Conservation (phyloP, 2,888 invertebrate species). For the Orchesella flavescens region DNA sequence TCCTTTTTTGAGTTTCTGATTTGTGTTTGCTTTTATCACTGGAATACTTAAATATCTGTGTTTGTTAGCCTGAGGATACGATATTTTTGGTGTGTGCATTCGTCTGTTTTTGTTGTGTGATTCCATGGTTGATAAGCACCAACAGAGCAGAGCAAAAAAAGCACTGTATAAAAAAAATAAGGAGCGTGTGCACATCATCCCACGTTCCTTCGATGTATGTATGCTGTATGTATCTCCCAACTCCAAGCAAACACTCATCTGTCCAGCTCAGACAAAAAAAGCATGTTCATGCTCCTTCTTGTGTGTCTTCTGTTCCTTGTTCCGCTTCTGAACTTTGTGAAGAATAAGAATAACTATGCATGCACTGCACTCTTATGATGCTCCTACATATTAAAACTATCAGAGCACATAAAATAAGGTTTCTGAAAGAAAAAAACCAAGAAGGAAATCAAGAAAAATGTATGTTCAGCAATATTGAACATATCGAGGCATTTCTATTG, state of each 20-base stretch:
- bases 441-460: conserved; percentile 23
- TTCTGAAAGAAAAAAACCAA: background rate
- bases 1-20: conserved; percentile 56
- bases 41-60: conserved; percentile 58
- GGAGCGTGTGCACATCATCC: conserved; percentile 11
- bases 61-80: conserved; percentile 55
- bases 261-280: conserved; percentile 30
- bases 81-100: conserved; percentile 22
- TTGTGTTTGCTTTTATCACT: conserved; percentile 59
- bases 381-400: conserved; percentile 12
- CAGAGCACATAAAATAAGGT: conserved; percentile 3
- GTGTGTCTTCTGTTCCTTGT: conserved; percentile 22
- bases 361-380: background rate
- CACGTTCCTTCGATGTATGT: background rate
- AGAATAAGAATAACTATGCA: conserved; percentile 24
- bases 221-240: background rate
- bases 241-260: conserved; percentile 33
- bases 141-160: conserved; percentile 42
- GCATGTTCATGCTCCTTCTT: conserved; percentile 24
- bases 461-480: background rate
- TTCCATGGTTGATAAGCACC: conserved; percentile 63
- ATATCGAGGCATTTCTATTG: background rate
- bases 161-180: background rate
- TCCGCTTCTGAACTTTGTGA: conserved; percentile 29
- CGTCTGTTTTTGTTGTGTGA: conserved; percentile 57